Conservation (phyloP, 2,797 vertebrate genomes). For the Lepilemur septentrionalis region DNA sequence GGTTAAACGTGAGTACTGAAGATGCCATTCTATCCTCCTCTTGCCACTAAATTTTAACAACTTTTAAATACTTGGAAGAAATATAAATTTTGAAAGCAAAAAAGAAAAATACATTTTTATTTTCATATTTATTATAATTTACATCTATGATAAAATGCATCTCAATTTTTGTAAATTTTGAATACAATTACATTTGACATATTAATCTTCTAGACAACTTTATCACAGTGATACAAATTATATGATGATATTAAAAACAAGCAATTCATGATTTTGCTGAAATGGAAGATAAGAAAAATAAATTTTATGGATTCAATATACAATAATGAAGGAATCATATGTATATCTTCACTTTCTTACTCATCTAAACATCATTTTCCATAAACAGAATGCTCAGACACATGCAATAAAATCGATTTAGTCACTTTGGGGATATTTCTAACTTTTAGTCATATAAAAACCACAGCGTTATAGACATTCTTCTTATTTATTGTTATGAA, state of each 20-base stretch:
- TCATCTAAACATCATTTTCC: background rate
- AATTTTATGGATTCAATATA: background rate
- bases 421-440: background rate
- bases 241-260: background rate
- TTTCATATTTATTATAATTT: background rate
- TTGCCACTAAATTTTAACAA: background rate
- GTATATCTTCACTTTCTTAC: background rate
- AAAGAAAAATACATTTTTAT: background rate
- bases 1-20: background rate
- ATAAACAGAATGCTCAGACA: background rate
- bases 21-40: too few relatives aligned
- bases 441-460: background rate
- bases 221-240: background rate
- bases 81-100: background rate
- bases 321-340: background rate
- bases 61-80: background rate
- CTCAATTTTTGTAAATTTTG: background rate
- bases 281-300: background rate
- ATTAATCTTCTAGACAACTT: background rate
- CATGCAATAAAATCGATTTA: background rate
- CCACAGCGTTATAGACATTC: background rate
- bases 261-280: background rate
- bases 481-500: background rate
- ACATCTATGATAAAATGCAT: too few relatives aligned
- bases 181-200: background rate